A percentile compares a stretch with the other conserved stretches of the same genome.
phyloP scores from a whole-genome alignment of 2,797 vertebrate species.

The Enteromius argenteus region DNA sequence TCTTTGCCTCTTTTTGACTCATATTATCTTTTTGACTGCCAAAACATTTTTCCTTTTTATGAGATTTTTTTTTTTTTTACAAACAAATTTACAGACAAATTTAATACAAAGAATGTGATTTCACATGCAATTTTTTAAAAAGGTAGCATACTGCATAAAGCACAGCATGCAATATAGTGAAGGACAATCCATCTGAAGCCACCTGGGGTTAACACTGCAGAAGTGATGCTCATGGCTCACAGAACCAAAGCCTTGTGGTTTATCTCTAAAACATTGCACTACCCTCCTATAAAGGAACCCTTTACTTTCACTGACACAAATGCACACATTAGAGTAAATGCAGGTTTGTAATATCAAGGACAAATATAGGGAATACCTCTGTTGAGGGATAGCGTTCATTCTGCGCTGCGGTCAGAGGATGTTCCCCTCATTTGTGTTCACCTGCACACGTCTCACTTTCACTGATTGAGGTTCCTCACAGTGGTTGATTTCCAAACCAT shows the following conservation, averaged over 20 bases:
- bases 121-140: neutral
- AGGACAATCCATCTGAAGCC: neutral
- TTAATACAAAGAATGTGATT: neutral
- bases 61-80: neutral
- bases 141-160: neutral
- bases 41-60: neutral
- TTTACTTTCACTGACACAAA: neutral
- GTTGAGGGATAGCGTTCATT: neutral
- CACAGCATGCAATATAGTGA: neutral
- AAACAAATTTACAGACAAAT: too few species aligned
- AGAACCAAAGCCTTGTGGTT: neutral
- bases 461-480: conserved; percentile 13
- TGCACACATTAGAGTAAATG: neutral
- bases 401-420: neutral
- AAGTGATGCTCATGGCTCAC: neutral
- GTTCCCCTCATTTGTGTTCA: conserved; percentile 13
- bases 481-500: conserved; percentile 25
- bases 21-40: neutral
- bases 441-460: conserved; percentile 7
- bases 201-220: neutral
- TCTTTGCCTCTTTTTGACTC: neutral
- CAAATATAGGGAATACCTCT: neutral
- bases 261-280: neutral
- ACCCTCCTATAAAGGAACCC: neutral
- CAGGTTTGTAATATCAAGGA: neutral